Evolutionary conservation across 2,888 invertebrate genomes (phyloP), one percentile per base, ranked within the genome.

Genomic region (Amblyteles armatorius): DNA sequence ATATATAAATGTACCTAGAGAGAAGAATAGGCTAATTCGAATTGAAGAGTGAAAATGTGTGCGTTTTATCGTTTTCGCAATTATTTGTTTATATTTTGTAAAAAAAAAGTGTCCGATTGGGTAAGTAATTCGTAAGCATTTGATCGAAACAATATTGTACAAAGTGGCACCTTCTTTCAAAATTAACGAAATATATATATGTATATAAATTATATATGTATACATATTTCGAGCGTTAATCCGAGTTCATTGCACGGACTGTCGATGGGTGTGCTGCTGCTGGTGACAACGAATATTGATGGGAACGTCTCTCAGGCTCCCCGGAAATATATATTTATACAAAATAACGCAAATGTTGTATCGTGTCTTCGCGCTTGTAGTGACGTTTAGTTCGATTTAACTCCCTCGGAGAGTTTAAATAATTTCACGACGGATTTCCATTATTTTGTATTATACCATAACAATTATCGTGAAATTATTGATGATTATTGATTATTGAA

Each of bases 271-370:
- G 80, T 48, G 63, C 65, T 80, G 60, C 69, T 74, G 76, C 73
- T 82, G 77, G 79, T 69, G 69, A 78, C 19, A 55, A 65, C 57
- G 68, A 36, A 6, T 33, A 76, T 60, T 55, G 71, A 57, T 60
- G 50, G 6, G 50, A 65, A 71, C 63, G 82, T 87, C 82, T 87
- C 81, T 88, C 86, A 76, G 88, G 86, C 85, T 87, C 82, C 83
- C 69, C 68, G 60, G 63, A 69, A 77, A 67, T 57, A 73, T 33
- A 83, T 26, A 57, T 60, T 40, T 40, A 55, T 33, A 16, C 55
- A 69, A 44, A 44, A 83, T 44, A 79, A 55, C 52, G 11, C 73
- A 60, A 52, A 79, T 80, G 33, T 52, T n/a, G 76, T 50, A 33
- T 83, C 55, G 63, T 83, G 60, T 57, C 63, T 76, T 74, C 76